Evolutionary conservation across 2,113 vertebrate genomes (phyloP).

Genomic region (Alaudala cheleensis): DNA sequence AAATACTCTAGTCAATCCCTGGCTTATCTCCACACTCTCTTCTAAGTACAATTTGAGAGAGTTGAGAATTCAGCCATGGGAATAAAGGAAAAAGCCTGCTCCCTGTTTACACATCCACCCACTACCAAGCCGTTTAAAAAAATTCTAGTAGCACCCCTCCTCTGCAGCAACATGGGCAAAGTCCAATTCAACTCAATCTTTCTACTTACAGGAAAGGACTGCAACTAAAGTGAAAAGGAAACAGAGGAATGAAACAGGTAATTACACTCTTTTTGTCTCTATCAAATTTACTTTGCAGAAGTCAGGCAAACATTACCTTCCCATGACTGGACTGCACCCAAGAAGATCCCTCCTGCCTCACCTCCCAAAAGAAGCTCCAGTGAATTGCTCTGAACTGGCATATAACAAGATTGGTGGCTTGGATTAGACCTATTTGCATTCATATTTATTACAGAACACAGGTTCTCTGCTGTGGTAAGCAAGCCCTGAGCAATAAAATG

Average conservation of each 20-base stretch:
- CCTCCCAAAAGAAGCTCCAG: neutral
- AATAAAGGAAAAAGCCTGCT: neutral
- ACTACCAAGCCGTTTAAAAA: neutral
- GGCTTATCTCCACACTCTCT: neutral
- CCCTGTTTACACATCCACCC: neutral
- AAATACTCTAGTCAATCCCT: neutral
- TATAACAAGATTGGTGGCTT: neutral
- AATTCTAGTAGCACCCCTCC: neutral
- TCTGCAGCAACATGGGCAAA: neutral
- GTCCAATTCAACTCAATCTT: neutral
- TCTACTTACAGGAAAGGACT: neutral
- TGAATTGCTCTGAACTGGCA: neutral
- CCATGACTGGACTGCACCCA: fast-evolving
- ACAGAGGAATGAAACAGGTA: neutral
- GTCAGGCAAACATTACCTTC: neutral
- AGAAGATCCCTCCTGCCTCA: neutral
- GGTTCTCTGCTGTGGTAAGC: neutral
- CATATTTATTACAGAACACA: neutral
- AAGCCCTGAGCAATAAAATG: neutral
- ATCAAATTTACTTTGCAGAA: neutral
- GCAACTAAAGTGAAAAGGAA: neutral
- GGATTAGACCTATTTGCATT: neutral
- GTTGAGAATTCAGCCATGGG: neutral
- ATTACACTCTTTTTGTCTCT: neutral
- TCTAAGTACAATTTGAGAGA: neutral